A percentile compares a stretch with the other conserved stretches of the same genome.
Conservation (phyloP, 2,113 vertebrate genomes). For the Panthera uncia region DNA sequence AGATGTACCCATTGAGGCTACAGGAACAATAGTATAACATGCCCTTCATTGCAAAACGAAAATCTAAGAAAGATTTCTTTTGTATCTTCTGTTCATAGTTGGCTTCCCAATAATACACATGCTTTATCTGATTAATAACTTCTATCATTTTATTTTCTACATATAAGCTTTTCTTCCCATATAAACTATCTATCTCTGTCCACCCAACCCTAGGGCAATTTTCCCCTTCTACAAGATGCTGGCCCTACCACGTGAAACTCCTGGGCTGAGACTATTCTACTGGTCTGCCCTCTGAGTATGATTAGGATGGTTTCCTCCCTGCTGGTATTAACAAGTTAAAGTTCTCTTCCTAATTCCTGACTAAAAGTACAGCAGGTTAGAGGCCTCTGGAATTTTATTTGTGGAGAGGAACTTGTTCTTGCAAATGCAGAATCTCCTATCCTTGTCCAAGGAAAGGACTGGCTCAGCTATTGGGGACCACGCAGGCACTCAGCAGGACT, state of each 20-base stretch:
- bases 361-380: background rate
- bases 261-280: background rate
- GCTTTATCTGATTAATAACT: background rate
- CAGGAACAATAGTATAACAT: background rate
- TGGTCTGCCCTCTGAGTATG: background rate
- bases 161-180: background rate
- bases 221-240: background rate
- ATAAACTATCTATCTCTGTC: background rate
- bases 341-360: background rate
- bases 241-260: accelerated
- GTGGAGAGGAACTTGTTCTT: background rate
- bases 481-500: background rate
- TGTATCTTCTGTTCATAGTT: background rate
- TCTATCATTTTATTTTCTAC: background rate
- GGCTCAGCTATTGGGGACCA: background rate
- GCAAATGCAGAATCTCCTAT: background rate
- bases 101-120: background rate
- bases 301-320: background rate
- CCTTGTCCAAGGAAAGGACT: background rate
- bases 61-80: background rate
- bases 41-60: background rate
- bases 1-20: background rate
- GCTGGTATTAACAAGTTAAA: background rate
- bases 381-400: background rate
- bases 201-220: background rate